Evolutionary conservation across 2,888 invertebrate species (phyloP), one percentile per base, ranked within the genome.

Genomic region (Luffia ferchaultella): DNA sequence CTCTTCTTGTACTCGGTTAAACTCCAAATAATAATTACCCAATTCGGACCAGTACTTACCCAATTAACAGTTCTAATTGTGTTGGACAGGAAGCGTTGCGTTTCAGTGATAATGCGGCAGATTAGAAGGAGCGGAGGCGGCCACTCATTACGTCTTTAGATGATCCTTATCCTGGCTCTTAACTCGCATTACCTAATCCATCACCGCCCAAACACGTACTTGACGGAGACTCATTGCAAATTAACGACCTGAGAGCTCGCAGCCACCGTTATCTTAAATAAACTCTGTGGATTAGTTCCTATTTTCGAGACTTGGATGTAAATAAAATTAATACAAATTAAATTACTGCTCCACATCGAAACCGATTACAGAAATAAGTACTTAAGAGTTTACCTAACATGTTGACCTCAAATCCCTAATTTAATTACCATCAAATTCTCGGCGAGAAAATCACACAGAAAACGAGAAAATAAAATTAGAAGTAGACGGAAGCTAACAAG

Each of bases 401-500:
- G 54, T 20, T 50, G 49, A 17, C 51, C 44, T 30, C 52, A 48
- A 54, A 48, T 51, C 50, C 50, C 46, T 66, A 69, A 74, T 75
- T 73, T 64, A 68, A 74, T 75, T 75, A 67, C 69, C 74, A 73
- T 76, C 69, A 73, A 62, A 60, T 54, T 54, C 62, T 58, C 61
- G 60, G 58, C 61, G 57, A 60, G 62, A 64, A 67, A 68, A 67
- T 68, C 63, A 62, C 60, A 63, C 58, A 53, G 57, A 60, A 60
- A 62, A 67, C 62, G 69, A 68, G 68, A 68, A 68, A 76, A 78
- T 73, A 55, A 68, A 75, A 76, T 77, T 76, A 74, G 73, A 74
- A 69, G 68, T 70, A 73, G 67, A 64, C 67, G 66, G 70, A 68
- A 70, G 73, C 73, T 77, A 82, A 79, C 76, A 76, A 77, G 78